Base-by-base conservation (phyloP, 2,888 invertebrate species). In the Schizotus pectinicornis region DNA sequence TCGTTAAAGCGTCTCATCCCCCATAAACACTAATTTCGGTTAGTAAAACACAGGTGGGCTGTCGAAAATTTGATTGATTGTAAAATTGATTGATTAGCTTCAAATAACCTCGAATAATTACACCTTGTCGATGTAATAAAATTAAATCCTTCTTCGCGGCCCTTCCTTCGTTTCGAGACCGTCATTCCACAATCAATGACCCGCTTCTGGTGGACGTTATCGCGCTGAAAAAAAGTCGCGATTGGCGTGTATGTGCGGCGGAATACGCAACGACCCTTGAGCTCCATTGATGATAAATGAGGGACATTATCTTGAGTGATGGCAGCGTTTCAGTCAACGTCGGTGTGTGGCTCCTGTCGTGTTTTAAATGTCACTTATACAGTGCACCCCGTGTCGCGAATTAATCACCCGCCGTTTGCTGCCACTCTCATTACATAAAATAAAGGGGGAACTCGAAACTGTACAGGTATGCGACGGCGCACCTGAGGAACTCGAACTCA, bases 291-390 rank as follows among this genome's bases (percentile, higher is more conserved):
- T 72, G 70, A 72, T 68, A 68, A 67, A 72, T 71, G 68, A 62
- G 58, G 62, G 67, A 68, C 67, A 74, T 75, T 74, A 75, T 72
- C 71, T 74, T 75, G 74, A 75, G 68, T 67, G 75, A 75, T 75
- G 72, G 72, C 67, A 68, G 68, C 65, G 63, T 71, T 73, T 75
- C 70, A 74, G 73, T 75, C 75, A 75, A 74, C 67, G 75, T 75
- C 75, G 72, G 67, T 70, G 69, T 69, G 69, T 71, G 68, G 69
- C 72, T 71, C 66, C 70, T 69, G 70, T 69, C 69, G 67, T 64
- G 68, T 73, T 68, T 71, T 70, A 71, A 72, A 71, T 70, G 71
- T 69, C 70, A 68, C 70, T 69, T 70, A 62, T 68, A 69, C 64
- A 65, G 55, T 64, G 62, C 68, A 62, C 67, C 65, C 68, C 64